Conservation (phyloP, 2,888 invertebrate species). For the Acronicta aceris region DNA sequence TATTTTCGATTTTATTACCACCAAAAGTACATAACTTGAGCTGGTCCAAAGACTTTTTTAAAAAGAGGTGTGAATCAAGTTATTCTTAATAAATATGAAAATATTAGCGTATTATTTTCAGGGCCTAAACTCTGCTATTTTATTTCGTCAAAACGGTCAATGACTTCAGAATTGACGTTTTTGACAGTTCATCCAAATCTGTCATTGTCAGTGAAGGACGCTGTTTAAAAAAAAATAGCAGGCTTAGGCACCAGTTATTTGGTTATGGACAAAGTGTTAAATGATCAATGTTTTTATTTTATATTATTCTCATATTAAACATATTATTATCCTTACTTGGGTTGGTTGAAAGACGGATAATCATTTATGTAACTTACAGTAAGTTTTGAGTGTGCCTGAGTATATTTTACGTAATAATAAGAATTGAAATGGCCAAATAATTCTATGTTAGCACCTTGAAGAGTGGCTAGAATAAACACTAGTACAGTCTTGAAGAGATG, state of each 20-base stretch:
- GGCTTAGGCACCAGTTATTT: too few species aligned
- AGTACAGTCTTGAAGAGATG: constrained; percentile 17
- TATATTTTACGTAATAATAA: constrained; percentile 35
- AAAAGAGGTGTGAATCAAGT: constrained; percentile 35
- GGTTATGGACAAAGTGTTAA: not conserved
- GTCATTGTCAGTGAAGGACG: too few species aligned
- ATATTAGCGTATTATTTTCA: constrained; percentile 19
- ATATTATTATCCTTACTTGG: constrained; percentile 9
- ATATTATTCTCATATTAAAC: constrained; percentile 1
- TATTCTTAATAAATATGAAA: constrained; percentile 23
- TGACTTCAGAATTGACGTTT: too few species aligned
- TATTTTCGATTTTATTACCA: constrained; percentile 9
- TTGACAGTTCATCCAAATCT: too few species aligned
- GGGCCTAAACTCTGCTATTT: too few species aligned
- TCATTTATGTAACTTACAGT: constrained; percentile 11
- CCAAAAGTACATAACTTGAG: constrained; percentile 27
- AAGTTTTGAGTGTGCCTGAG: constrained; percentile 39
- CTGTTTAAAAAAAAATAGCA: too few species aligned
- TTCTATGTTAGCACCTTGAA: constrained; percentile 16
- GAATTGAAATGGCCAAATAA: constrained; percentile 54
- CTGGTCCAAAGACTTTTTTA: constrained; percentile 50
- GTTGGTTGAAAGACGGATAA: constrained; percentile 10
- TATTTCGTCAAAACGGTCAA: too few species aligned
- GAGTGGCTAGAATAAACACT: constrained; percentile 9
- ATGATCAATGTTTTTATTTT: not conserved